Percentiles rank a stretch among this genome's conserved stretches.
These are phyloP conservation scores for Hydropotes inermis DNA, from an alignment of 2,113 vertebrate genomes.

Conservation along the genomic window DNA sequence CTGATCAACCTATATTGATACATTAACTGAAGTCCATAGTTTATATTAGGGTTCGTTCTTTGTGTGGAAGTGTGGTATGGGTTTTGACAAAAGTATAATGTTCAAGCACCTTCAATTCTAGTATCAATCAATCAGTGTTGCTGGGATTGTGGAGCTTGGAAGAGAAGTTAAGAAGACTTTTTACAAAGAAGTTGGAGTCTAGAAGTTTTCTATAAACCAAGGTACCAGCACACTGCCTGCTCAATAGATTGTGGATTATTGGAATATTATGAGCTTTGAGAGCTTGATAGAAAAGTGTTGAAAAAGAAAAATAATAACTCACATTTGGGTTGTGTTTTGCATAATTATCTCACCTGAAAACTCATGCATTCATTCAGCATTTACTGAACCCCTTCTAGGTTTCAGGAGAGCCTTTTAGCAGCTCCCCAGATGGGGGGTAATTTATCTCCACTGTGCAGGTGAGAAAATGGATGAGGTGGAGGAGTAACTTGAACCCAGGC, in stretches of 20 bases:
- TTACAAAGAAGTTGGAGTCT: neutral
- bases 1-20: neutral
- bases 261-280: neutral
- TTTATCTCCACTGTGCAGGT: neutral
- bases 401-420: neutral
- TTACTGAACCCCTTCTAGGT: neutral
- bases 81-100: neutral
- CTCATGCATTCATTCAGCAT: neutral
- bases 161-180: neutral
- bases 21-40: neutral
- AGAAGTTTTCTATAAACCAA: neutral
- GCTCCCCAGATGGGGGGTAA: neutral
- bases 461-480: accelerated
- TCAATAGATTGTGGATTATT: neutral
- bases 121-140: neutral
- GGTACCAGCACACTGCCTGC: neutral
- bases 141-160: neutral
- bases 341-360: neutral
- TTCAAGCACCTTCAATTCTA: too few species aligned
- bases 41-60: neutral
- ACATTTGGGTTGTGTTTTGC: neutral
- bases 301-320: neutral
- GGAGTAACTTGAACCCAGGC: accelerated
- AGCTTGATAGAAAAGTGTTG: neutral
- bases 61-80: neutral